A percentile compares a stretch with the other conserved stretches of the same genome.
These are phyloP conservation scores for Crax fasciolata DNA, from an alignment of 2,797 vertebrate species.

Conservation along the genomic window DNA sequence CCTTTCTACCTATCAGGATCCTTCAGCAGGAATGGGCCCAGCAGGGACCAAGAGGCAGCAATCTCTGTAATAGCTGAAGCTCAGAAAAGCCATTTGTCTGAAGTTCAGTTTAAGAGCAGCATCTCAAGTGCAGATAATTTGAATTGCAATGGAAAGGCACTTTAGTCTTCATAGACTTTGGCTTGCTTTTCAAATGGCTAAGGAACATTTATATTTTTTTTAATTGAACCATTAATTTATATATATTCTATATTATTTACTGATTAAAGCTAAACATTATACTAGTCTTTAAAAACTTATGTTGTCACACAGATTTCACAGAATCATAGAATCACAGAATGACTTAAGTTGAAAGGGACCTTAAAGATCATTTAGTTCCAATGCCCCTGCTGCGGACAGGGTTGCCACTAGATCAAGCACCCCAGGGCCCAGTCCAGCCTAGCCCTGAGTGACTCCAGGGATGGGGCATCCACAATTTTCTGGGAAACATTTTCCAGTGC, in stretches of 20 bases:
- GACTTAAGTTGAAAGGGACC: not conserved
- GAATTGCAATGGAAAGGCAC: not conserved
- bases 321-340: not conserved
- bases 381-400: not conserved
- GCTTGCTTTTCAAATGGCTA: not conserved
- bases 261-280: not conserved
- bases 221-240: not conserved
- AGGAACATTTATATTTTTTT: not conserved
- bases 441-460: not conserved
- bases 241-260: not conserved
- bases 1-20: not conserved
- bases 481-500: not conserved
- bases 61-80: not conserved
- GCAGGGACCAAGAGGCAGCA: not conserved
- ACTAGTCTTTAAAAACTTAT: not conserved
- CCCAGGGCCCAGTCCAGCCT: not conserved
- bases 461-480: not conserved
- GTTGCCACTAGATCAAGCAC: not conserved
- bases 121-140: accelerated
- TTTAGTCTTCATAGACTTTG: not conserved
- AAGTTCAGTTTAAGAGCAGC: not conserved
- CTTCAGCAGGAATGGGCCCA: not conserved
- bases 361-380: not conserved
- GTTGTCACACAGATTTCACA: not conserved
- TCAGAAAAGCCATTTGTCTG: not conserved